Evolutionary conservation across 1,140 invertebrate genomes (phyloP).

Genomic region (Drosophila prosaltans): DNA sequence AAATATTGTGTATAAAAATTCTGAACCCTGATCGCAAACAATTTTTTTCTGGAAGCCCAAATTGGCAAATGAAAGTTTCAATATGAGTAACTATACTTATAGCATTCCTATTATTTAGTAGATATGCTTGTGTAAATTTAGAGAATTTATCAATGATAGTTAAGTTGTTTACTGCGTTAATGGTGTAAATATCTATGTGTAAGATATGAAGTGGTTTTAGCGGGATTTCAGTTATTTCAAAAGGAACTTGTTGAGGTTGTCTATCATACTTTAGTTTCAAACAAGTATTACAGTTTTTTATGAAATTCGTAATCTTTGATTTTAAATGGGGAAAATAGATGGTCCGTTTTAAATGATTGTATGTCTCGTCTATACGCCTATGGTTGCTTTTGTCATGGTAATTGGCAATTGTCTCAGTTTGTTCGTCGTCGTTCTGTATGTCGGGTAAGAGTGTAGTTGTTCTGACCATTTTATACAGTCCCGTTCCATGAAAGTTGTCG

Average conservation of each 20-base stretch:
- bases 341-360: slow-evolving; percentile 15
- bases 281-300: background rate
- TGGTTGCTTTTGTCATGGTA: too few relatives aligned
- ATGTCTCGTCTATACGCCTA: slow-evolving; percentile 9
- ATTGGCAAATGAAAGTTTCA: too few relatives aligned
- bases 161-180: slow-evolving; percentile 5
- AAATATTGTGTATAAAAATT: slow-evolving; percentile 2
- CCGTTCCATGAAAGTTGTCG: too few relatives aligned
- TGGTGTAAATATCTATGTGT: slow-evolving; percentile 29
- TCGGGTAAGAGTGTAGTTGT: too few relatives aligned
- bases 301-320: background rate
- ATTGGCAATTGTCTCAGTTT: too few relatives aligned
- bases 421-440: too few relatives aligned
- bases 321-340: slow-evolving; percentile 1
- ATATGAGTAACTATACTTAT: too few relatives aligned
- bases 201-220: slow-evolving; percentile 18
- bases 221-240: slow-evolving; percentile 1
- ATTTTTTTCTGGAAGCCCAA: too few relatives aligned
- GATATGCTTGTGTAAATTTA: too few relatives aligned
- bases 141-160: slow-evolving; percentile 14
- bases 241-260: slow-evolving; percentile 13
- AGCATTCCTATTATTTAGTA: too few relatives aligned
- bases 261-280: slow-evolving; percentile 17
- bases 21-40: background rate
- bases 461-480: too few relatives aligned